Percentiles rank a stretch among this genome's conserved stretches.
phyloP scores from a whole-genome alignment of 2,113 vertebrate species.

The Psilopsiagon aymara region DNA sequence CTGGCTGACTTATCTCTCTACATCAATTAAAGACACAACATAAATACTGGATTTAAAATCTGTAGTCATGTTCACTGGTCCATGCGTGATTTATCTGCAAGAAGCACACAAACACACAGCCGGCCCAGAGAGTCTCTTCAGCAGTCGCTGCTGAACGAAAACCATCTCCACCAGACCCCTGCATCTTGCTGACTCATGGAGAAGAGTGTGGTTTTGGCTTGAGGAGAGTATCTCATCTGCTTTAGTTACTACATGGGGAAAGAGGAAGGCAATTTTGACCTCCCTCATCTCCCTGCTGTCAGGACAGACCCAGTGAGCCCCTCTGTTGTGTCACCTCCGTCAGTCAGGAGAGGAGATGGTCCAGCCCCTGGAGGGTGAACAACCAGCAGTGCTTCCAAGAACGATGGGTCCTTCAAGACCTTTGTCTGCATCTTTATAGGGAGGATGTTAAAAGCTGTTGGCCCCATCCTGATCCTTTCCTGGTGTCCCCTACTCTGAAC shows the following conservation, averaged over 20 bases:
- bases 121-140: not conserved
- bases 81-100: constrained; percentile 18
- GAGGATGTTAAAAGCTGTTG: not conserved
- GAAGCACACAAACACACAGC: constrained; percentile 1
- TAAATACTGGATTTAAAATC: constrained; percentile 54
- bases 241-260: not conserved
- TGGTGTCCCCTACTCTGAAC: not conserved
- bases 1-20: constrained; percentile 9
- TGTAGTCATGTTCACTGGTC: constrained; percentile 22
- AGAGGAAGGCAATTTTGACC: not conserved
- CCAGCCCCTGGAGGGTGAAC: not conserved
- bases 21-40: constrained; percentile 45
- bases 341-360: not conserved
- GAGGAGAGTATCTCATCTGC: not conserved
- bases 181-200: not conserved
- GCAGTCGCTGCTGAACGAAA: accelerated
- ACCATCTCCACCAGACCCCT: not conserved
- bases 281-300: not conserved
- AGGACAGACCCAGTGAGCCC: not conserved
- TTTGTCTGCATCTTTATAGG: not conserved
- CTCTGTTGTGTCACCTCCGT: not conserved
- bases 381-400: not conserved
- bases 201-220: not conserved
- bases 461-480: not conserved
- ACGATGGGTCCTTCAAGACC: not conserved